Conservation (phyloP, 2,888 invertebrate species). For the Melipona beecheii region DNA sequence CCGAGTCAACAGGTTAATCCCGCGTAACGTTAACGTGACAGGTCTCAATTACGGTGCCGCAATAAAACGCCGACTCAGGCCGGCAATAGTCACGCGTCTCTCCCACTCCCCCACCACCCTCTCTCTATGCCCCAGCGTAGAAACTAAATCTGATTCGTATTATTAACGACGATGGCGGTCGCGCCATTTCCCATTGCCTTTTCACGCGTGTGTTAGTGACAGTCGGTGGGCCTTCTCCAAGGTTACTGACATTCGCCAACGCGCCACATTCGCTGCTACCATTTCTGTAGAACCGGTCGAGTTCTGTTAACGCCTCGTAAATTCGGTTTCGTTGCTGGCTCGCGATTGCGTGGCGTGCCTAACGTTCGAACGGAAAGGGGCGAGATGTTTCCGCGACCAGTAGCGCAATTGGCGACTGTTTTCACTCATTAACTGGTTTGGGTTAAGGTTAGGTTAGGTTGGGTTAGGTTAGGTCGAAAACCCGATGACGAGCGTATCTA, state of each 20-base stretch:
- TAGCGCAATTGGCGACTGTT: background rate
- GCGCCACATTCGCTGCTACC: conserved; percentile 1
- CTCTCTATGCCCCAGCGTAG: background rate
- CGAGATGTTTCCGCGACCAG: conserved; percentile 6
- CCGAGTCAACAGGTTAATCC: conserved; percentile 49
- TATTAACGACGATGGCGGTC: conserved; percentile 41
- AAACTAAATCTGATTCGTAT: conserved; percentile 46
- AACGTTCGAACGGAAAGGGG: background rate
- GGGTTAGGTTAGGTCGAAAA: too few relatives aligned
- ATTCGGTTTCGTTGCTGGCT: conserved; percentile 21
- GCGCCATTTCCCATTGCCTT: conserved; percentile 30
- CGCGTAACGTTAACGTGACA: conserved; percentile 40
- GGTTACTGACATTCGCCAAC: conserved; percentile 67
- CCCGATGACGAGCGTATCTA: too few relatives aligned
- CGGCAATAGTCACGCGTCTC: conserved; percentile 15
- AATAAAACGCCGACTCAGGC: conserved; percentile 36
- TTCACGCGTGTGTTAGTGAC: background rate
- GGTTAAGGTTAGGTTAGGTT: too few relatives aligned
- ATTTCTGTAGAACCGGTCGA: conserved; percentile 42
- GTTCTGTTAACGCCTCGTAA: background rate
- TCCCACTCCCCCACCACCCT: too few relatives aligned
- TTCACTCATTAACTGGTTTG: too few relatives aligned
- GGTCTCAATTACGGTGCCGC: conserved; percentile 41
- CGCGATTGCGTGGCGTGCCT: too few relatives aligned
- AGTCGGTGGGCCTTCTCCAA: conserved; percentile 46